Base-by-base conservation (phyloP, 92 coral and sea anemone species). In the Parazoanthus atlanticus region DNA sequence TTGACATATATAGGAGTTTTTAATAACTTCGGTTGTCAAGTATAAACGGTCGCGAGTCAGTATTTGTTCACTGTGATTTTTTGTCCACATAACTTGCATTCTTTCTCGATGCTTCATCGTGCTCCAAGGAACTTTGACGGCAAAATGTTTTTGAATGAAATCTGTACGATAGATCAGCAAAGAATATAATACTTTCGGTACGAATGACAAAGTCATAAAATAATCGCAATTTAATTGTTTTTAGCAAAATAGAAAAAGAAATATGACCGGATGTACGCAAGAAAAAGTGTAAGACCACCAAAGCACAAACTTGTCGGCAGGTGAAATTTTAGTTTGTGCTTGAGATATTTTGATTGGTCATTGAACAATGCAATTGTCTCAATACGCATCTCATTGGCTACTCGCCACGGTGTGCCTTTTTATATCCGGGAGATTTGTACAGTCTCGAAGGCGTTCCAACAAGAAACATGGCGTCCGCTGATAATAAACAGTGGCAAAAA, bases 401-500 rank as follows among this genome's bases (percentile, higher is more conserved):
- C 54, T 86, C 8, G 21, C 25, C 36, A 31, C 58, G 40, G 71
- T 88, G 76, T 71, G 88, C 89, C 90, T 46, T 84, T 71, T 92
- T 85, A 89, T 93, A 94, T 93, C 98, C 98, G 92, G 94, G 93
- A 67, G 75, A 87, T 88, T 82, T 89, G 86, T 38, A 17, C 58
- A 46, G 13, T 67, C 29, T 79, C 84, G 74, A 81, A 90, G 92
- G 96, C 94, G 96, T 95, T 95, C 94, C 85, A 94, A 32, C 85
- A 91, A 93, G 90, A 84, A 90, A 76, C 88, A 97, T 97, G 99
- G 99, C 99, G 99, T 93, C 94, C 71, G 99, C 98, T 26, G 97
- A 95, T 95, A 95, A 97, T 92, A 97, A 97, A 90, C 93, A 93
- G 91, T 95, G 97, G 97, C 99, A 97, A 88, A 95, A 96, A 90